Conservation (phyloP, 2,888 invertebrate species). For the Lycia hirtaria region DNA sequence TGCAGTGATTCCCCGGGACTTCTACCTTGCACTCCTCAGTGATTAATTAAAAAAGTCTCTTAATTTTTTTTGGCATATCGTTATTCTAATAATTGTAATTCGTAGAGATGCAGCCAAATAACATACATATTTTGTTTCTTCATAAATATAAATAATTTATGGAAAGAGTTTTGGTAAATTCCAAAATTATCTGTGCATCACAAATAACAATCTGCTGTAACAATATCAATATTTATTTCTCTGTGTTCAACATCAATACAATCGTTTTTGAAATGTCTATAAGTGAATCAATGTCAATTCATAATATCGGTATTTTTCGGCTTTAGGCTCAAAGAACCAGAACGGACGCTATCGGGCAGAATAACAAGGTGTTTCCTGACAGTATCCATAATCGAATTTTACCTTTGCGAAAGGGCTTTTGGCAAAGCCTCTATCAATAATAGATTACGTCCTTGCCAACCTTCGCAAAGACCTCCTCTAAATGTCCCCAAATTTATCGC, state of each 20-base stretch:
- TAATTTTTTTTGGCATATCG: too few species aligned
- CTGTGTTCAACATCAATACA: not conserved
- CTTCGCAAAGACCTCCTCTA: conserved; percentile 55
- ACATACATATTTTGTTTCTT: too few species aligned
- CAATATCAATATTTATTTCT: not conserved
- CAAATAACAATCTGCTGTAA: too few species aligned
- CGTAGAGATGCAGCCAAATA: too few species aligned
- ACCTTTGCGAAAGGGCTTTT: conserved; percentile 48
- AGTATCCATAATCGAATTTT: conserved; percentile 53
- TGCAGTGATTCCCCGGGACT: too few species aligned
- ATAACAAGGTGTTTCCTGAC: conserved; percentile 47
- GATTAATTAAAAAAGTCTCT: too few species aligned
- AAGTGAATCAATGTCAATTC: conserved; percentile 7
- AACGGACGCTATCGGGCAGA: conserved; percentile 31
- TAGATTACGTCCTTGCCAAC: conserved; percentile 62
- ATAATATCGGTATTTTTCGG: conserved; percentile 8
- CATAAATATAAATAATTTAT: too few species aligned
- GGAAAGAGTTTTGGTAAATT: too few species aligned
- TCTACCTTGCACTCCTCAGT: too few species aligned
- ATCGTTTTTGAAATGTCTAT: not conserved
- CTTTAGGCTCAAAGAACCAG: conserved; percentile 15
- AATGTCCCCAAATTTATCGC: conserved; percentile 60
- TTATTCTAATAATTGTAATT: too few species aligned
- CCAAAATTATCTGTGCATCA: too few species aligned
- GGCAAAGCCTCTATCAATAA: conserved; percentile 62